These are phyloP conservation scores for Nymphicus hollandicus DNA, from an alignment of 2,113 vertebrate genomes.

Conservation along the genomic window DNA sequence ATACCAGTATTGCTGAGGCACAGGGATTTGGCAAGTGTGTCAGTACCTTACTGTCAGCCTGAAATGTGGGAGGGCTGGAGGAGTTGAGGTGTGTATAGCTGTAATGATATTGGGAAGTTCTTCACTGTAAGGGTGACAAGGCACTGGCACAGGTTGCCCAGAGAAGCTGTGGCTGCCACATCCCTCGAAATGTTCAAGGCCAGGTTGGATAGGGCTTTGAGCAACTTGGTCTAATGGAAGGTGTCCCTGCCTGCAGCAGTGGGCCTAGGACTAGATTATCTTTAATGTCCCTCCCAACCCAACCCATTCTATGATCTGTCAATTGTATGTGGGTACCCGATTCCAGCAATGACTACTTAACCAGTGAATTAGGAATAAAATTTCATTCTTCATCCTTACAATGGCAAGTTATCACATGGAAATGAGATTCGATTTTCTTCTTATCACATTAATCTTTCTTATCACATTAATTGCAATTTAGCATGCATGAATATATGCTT, in stretches of 20 bases:
- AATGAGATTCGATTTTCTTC: neutral
- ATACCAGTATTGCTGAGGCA: too few species aligned
- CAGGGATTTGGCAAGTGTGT: neutral
- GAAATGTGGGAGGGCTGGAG: neutral
- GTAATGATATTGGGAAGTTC: neutral
- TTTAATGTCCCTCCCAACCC: neutral
- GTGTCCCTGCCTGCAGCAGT: neutral
- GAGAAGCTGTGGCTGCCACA: neutral
- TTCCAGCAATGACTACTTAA: neutral
- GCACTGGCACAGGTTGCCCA: neutral
- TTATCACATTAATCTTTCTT: too few species aligned
- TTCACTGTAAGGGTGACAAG: neutral
- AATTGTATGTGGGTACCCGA: accelerated
- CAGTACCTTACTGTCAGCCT: neutral
- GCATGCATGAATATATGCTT: neutral
- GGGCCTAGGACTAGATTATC: neutral
- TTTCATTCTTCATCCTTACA: neutral
- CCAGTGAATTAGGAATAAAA: too few species aligned
- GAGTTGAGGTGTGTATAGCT: neutral
- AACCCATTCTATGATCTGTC: neutral
- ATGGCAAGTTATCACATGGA: neutral
- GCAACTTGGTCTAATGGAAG: neutral
- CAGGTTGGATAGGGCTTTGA: neutral
- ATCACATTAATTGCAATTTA: neutral
- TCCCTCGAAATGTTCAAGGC: neutral